Percentiles rank a stretch among this genome's conserved stretches.
phyloP scores from a whole-genome alignment of 2,797 vertebrate genomes.

The Lithobates sylvaticus region DNA sequence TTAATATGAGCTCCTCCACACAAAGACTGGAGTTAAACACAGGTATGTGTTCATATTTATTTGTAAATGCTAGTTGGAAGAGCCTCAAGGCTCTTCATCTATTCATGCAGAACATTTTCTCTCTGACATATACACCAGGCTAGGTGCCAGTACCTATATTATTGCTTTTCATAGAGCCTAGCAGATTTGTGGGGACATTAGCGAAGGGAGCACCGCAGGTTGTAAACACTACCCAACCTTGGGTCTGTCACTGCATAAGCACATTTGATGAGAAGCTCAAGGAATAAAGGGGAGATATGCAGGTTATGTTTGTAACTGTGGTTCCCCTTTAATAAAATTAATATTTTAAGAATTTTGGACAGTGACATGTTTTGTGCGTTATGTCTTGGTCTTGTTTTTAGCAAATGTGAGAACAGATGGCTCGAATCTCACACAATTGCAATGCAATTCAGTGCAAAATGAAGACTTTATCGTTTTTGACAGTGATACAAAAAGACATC shows the following conservation, averaged over 20 bases:
- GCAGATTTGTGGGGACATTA: too few species aligned
- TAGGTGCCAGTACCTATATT: background rate
- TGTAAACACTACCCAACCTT: background rate
- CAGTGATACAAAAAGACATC: background rate
- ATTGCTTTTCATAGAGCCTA: background rate
- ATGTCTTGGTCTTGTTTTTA: background rate
- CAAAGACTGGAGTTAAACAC: too few species aligned
- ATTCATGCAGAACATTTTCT: background rate
- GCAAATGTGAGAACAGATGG: slow-evolving; percentile 36
- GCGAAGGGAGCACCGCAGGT: too few species aligned
- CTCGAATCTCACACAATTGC: slow-evolving; percentile 1
- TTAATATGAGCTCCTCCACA: too few species aligned
- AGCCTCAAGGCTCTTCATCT: background rate
- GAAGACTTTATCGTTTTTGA: background rate
- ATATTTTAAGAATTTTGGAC: background rate
- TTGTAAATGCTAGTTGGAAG: background rate
- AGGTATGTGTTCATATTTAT: too few species aligned
- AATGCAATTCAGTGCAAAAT: background rate
- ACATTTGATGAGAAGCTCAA: background rate
- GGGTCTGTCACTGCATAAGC: background rate
- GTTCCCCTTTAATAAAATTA: background rate
- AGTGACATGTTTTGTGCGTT: background rate
- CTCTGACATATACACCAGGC: background rate
- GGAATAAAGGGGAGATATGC: background rate
- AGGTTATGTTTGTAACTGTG: background rate